Conservation (phyloP, 1,140 invertebrate species). For the Chironomus tepperi region DNA sequence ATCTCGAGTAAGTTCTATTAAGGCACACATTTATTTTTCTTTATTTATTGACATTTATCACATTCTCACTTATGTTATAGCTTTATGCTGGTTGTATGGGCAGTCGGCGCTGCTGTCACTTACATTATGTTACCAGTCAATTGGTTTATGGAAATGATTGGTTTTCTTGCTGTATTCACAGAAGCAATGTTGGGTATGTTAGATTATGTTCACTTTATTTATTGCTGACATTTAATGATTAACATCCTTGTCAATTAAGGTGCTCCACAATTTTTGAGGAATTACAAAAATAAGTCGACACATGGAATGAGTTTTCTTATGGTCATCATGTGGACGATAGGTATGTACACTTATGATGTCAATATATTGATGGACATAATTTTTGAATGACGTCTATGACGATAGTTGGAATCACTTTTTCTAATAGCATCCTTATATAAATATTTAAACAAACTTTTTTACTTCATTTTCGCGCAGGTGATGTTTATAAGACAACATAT, state of each 20-base stretch:
- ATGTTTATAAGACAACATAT: conserved; percentile 95
- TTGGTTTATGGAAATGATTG: conserved; percentile 79
- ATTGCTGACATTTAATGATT: conserved; percentile 10
- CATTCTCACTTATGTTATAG: not conserved
- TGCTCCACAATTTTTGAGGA: conserved; percentile 75
- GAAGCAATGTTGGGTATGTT: conserved; percentile 84
- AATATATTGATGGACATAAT: too few species aligned
- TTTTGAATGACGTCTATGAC: not conserved
- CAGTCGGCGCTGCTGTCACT: conserved; percentile 71
- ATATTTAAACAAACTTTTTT: too few species aligned
- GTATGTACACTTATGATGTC: conserved; percentile 34
- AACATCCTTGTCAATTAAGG: conserved; percentile 41
- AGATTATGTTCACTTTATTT: conserved; percentile 25
- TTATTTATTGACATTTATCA: not conserved
- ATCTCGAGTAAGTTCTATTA: conserved; percentile 55
- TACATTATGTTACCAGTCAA: conserved; percentile 75
- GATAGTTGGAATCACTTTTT: too few species aligned
- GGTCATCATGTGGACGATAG: conserved; percentile 94
- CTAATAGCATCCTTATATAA: too few species aligned
- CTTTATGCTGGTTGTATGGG: conserved; percentile 81
- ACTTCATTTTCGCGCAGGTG: conserved; percentile 37
- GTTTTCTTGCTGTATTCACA: conserved; percentile 89
- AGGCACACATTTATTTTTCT: not conserved
- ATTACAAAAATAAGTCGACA: conserved; percentile 75
- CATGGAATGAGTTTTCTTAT: conserved; percentile 67